Percentiles rank a stretch among this genome's conserved stretches.
Evolutionary conservation across 2,888 invertebrate genomes (phyloP).

Genomic region (Brachylomia viminalis): DNA sequence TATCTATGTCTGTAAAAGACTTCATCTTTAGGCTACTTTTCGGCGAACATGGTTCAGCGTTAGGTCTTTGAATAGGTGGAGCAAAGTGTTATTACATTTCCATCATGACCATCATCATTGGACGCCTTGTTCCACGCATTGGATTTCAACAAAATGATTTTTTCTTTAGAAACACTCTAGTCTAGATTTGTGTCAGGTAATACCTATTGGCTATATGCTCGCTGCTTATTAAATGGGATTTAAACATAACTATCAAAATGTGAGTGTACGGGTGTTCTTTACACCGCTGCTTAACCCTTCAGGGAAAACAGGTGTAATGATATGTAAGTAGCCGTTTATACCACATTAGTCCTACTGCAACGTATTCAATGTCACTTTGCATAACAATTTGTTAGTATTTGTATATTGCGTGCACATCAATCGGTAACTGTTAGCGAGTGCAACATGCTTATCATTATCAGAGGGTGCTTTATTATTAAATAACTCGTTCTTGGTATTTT

Average conservation of each 20-base stretch:
- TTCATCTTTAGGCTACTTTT: no score
- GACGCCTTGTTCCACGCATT: no score
- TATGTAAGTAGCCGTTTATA: conserved; percentile 15
- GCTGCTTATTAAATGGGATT: not conserved
- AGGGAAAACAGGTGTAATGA: not conserved
- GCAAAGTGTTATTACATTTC: not conserved
- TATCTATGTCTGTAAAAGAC: no score
- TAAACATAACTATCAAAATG: not conserved
- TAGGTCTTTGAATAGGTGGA: not conserved
- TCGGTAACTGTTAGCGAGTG: conserved; percentile 43
- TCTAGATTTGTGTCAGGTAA: not conserved
- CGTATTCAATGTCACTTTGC: conserved; percentile 44
- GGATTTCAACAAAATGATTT: no score
- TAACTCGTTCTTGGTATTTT: not conserved
- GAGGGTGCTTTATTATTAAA: not conserved
- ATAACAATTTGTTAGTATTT: conserved; percentile 49
- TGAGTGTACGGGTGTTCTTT: not conserved
- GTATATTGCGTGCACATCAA: conserved; percentile 37
- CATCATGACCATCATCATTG: no score
- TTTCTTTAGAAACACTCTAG: not conserved
- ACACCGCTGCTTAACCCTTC: no score
- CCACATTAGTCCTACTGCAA: conserved; percentile 17
- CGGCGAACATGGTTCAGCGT: not conserved
- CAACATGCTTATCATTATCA: conserved; percentile 26
- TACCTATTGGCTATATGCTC: not conserved